Evolutionary conservation across 2,888 invertebrate genomes (phyloP), one percentile per base, ranked within the genome.

Genomic region (Polymixis flavicincta): DNA sequence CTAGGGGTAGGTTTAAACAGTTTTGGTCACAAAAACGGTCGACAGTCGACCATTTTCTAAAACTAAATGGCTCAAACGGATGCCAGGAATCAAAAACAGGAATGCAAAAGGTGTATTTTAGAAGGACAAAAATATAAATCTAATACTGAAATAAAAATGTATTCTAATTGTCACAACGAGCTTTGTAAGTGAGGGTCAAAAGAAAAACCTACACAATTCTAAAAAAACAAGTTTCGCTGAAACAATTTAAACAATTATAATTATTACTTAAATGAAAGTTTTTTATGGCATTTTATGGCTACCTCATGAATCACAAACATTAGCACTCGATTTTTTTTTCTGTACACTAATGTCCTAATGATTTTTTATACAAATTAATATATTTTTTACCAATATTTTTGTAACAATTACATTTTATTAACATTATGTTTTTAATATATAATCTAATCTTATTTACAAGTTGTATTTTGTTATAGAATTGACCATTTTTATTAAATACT

Each of bases 201-300:
- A n/a, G 17, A 42, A 59, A 70, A 52, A 25, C 17, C 37, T 25
- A 25, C 32, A 17, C 17, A 45, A 57, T 50, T 59, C 28, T 66
- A n/a, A n/a, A 59, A 1, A 5, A 7, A 60, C 7, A 60, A 68
- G n/a, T 65, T 19, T 83, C 25, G 28, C 32, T 45, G 55, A 25
- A 65, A 79, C 48, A 45, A 81, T 66, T 82, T 55, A 37, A 83
- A 82, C 77, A 75, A 77, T 87, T 88, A 88, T 85, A 78, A 82
- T 82, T 82, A 88, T 86, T 84, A 90, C 89, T 89, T 89, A 89
- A 81, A 88, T 88, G 87, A 91, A 82, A 85, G 86, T 84, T 90
- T 84, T 90, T 92, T 95, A 96, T 96, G 96, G 96, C 96, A 95
- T 95, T 93, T 90, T 94, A 96, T 96, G 96, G 96, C 96, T 96